Evolutionary conservation across 2,113 vertebrate species (phyloP), one percentile per base, ranked within the genome.

Genomic region (Athene cunicularia): DNA sequence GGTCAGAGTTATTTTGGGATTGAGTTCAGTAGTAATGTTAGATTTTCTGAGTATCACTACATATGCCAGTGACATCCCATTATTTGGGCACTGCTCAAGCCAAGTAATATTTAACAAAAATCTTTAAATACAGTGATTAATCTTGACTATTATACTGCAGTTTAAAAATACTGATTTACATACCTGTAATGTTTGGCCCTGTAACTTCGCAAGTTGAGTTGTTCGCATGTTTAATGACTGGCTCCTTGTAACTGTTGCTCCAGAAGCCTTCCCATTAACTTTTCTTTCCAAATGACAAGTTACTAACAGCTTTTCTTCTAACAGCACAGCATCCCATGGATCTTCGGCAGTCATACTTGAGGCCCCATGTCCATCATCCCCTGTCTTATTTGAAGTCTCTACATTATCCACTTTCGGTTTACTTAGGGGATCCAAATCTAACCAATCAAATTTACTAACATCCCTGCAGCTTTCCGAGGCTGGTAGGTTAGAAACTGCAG

Each of bases 321-420:
- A 97, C 49, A 99, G 98, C 81, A 99, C 99, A 19, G 99, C 99
- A 74, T 99, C 99, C 99, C 99, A 99, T 2, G 99, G 99, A 97
- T 99, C 99, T 62, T 99, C 98, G 9, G 98, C 98, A 72, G 95
- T 89, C 68, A 90, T 92, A 82, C 86, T 80, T 45, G 92, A 97
- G 64, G 96, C 59, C 35, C 47, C 92, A 10, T 95, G 96, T 66
- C 81, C 86, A 58, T 90, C 75, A 47, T 88, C 97, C 53, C 95
- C 97, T 72, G 93, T 11, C 50, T 71, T 86, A 59, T 86, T 93
- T 33, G 97, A 63, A 18, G 90, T 53, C n/a, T 99, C 99, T 76
- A 98, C 96, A 28, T 67, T 97, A 66, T 99, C 99, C 14, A 98
- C 97, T 94, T 98, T 99, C 10, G 98, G 98, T 95, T 99, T 99